Evolutionary conservation across 2,888 invertebrate species (phyloP).

Genomic region (Conomelus anceps): DNA sequence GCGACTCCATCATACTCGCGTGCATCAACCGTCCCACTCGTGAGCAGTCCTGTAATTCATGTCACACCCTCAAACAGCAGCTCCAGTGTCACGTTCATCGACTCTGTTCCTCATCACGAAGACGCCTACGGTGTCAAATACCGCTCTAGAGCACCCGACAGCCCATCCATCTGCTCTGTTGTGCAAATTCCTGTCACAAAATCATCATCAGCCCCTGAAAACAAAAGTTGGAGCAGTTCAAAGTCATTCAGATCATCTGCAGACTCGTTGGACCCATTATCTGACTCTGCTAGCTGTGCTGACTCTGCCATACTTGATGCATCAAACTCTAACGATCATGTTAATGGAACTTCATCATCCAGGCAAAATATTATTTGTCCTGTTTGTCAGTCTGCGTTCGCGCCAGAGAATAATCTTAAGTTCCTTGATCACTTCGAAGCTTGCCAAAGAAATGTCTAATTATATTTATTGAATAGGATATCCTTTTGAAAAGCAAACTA

Average conservation of each 20-base stretch:
- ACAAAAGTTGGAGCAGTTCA: slow-evolving; percentile 2
- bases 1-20: slow-evolving; percentile 17
- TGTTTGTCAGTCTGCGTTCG: slow-evolving; percentile 37
- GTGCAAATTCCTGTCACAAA: slow-evolving; percentile 29
- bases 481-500: no score
- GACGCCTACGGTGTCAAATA: background rate
- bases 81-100: background rate
- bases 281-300: background rate
- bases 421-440: slow-evolving; percentile 39
- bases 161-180: slow-evolving; percentile 25
- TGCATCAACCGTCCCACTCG: slow-evolving; percentile 18
- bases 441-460: slow-evolving; percentile 29
- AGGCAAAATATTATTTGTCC: slow-evolving; percentile 37
- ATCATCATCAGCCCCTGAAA: slow-evolving; percentile 30
- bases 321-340: slow-evolving; percentile 9
- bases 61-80: background rate
- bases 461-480: background rate
- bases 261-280: slow-evolving; percentile 15
- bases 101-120: background rate
- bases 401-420: slow-evolving; percentile 36
- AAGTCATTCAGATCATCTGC: slow-evolving; percentile 5
- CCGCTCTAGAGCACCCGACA: background rate
- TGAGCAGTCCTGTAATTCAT: background rate
- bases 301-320: background rate
- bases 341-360: slow-evolving; percentile 31